Evolutionary conservation across 2,888 invertebrate species (phyloP).

Genomic region (Chalcosyrphus nemorum): DNA sequence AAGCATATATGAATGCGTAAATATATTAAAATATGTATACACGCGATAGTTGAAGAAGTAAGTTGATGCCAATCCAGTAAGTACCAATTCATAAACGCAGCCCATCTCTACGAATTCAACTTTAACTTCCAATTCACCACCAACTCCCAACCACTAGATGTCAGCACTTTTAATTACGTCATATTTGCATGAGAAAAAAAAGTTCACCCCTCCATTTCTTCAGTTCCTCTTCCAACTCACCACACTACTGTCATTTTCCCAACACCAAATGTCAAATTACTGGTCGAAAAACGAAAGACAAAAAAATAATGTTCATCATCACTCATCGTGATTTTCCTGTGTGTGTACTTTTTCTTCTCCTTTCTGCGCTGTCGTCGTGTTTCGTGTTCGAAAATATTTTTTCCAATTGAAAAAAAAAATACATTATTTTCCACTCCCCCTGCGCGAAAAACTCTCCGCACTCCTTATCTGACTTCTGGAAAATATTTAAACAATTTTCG

Average conservation of each 20-base stretch:
- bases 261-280: conserved; percentile 37
- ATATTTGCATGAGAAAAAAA: too few relatives aligned
- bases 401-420: conserved; percentile 57
- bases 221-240: conserved; percentile 30
- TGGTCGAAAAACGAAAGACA: conserved; percentile 17
- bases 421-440: conserved; percentile 43
- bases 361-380: conserved; percentile 72
- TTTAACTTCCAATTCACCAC: neutral
- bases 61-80: too few relatives aligned
- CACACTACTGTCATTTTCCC: conserved; percentile 48
- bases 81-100: too few relatives aligned
- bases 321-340: conserved; percentile 29
- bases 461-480: neutral
- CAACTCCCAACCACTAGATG: neutral
- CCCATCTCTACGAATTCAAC: neutral
- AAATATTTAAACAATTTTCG: neutral
- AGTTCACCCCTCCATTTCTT: neutral
- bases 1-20: too few relatives aligned
- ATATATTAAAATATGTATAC: too few relatives aligned
- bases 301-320: conserved; percentile 31
- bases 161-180: too few relatives aligned
- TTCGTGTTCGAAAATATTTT: conserved; percentile 59
- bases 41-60: too few relatives aligned
- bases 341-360: conserved; percentile 45
- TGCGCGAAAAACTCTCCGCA: conserved; percentile 20